phyloP scores from a whole-genome alignment of 1,140 invertebrate species.

The Drosophila ananassae region DNA sequence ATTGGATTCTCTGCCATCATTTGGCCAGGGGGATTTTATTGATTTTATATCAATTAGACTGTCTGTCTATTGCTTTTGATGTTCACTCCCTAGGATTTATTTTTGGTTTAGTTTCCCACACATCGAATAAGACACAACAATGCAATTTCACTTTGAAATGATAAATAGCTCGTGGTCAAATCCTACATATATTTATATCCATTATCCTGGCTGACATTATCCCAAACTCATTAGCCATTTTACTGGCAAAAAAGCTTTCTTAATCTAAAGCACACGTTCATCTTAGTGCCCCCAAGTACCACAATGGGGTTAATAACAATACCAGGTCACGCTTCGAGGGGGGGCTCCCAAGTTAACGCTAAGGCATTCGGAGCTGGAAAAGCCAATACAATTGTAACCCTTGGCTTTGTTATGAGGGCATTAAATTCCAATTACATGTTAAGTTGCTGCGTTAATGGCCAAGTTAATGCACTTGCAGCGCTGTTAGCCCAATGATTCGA shows the following conservation, averaged over 20 bases:
- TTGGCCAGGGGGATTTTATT: conserved; percentile 25
- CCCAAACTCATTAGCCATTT: conserved; percentile 5
- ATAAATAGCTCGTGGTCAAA: background rate
- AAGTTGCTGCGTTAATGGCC: conserved; percentile 71
- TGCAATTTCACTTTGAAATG: background rate
- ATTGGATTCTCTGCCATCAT: conserved; percentile 21
- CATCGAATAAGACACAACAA: background rate
- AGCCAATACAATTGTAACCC: conserved; percentile 61
- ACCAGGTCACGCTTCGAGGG: conserved; percentile 43
- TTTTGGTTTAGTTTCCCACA: background rate
- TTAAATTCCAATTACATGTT: conserved; percentile 78
- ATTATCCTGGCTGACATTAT: background rate
- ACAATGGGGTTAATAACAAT: conserved; percentile 34
- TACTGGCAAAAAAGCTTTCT: background rate
- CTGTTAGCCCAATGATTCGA: conserved; percentile 35
- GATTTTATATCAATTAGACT: conserved; percentile 45
- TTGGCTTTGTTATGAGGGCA: conserved; percentile 58
- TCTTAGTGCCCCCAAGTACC: conserved; percentile 10
- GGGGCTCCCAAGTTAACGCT: conserved; percentile 29
- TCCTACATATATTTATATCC: background rate
- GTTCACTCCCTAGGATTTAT: conserved; percentile 5
- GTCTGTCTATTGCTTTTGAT: conserved; percentile 19
- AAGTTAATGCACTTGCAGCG: conserved; percentile 66
- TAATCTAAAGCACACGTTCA: conserved; percentile 7
- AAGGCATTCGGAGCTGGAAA: conserved; percentile 26